A percentile compares a stretch with the other conserved stretches of the same genome.
phyloP scores from a whole-genome alignment of 2,888 invertebrate species.

The Oscheius sp. region DNA sequence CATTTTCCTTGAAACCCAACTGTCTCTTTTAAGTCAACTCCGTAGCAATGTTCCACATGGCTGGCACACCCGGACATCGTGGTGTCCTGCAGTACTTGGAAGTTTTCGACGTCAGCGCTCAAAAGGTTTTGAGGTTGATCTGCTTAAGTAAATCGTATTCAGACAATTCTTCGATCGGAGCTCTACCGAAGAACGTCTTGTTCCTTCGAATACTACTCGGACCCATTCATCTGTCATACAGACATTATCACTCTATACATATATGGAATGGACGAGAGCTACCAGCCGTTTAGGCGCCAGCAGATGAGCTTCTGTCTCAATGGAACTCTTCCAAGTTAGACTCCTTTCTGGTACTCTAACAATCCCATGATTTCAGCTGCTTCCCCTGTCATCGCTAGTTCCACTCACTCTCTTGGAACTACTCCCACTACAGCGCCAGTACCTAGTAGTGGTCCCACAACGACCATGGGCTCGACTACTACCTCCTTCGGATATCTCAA shows the following conservation, averaged over 20 bases:
- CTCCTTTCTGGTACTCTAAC: constrained; percentile 13
- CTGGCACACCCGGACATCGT: constrained; percentile 40
- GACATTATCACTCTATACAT: constrained; percentile 52
- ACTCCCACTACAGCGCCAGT: background rate
- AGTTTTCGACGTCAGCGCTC: constrained; percentile 44
- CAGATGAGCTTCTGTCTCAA: constrained; percentile 43
- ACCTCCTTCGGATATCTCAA: constrained; percentile 19
- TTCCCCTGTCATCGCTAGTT: background rate
- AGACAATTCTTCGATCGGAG: constrained; percentile 50
- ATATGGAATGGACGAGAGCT: constrained; percentile 55
- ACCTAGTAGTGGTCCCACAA: constrained; percentile 34
- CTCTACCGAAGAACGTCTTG: constrained; percentile 52
- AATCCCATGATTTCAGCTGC: background rate
- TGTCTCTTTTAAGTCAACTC: constrained; percentile 7
- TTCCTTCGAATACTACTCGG: constrained; percentile 61
- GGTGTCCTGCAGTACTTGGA: constrained; percentile 53
- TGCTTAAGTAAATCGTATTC: background rate
- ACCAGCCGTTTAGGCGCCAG: constrained; percentile 56
- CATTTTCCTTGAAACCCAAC: too few species aligned
- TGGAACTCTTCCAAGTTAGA: constrained; percentile 24
- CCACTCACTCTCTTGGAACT: background rate
- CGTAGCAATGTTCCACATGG: constrained; percentile 48
- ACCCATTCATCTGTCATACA: constrained; percentile 57
- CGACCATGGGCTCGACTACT: constrained; percentile 29
- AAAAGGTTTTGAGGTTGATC: constrained; percentile 12